phyloP scores from a whole-genome alignment of 53 echinoderm and acorn worm genomes.

The Apostichopus leukothele region DNA sequence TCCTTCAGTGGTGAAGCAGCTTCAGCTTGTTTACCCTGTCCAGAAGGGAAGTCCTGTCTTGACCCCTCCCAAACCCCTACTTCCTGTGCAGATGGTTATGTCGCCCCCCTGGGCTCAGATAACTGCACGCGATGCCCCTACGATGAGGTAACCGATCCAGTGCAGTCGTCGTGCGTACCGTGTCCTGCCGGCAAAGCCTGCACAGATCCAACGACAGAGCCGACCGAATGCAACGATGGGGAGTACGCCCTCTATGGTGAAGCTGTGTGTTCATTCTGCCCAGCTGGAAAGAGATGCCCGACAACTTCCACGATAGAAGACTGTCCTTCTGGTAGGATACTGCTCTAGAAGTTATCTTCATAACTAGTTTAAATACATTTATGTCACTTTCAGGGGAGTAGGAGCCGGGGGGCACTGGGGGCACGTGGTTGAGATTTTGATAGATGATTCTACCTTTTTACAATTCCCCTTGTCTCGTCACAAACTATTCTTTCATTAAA shows the following conservation, averaged over 20 bases:
- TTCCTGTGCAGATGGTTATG: constrained; percentile 73
- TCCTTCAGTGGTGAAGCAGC: constrained; percentile 52
- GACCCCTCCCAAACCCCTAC: constrained; percentile 73
- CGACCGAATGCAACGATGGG: constrained; percentile 72
- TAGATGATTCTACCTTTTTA: neutral
- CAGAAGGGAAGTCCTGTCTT: constrained; percentile 72
- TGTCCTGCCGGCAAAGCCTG: constrained; percentile 89
- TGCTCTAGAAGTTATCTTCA: too few species aligned
- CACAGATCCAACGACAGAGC: constrained; percentile 73
- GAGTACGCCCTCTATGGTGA: constrained; percentile 81
- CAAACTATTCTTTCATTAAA: too few species aligned
- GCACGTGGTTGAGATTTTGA: neutral
- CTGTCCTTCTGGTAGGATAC: constrained; percentile 66
- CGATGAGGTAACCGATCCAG: constrained; percentile 70
- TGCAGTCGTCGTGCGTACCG: constrained; percentile 74
- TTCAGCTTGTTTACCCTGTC: constrained; percentile 72
- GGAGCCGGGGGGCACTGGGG: too few species aligned
- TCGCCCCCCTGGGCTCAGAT: constrained; percentile 73
- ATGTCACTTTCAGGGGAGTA: too few species aligned
- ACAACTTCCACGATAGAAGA: constrained; percentile 65
- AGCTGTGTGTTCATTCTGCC: constrained; percentile 73
- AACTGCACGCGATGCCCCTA: constrained; percentile 90
- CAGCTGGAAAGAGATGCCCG: constrained; percentile 76
- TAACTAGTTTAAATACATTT: too few species aligned
- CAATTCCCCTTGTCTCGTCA: neutral